Percentiles rank a stretch among this genome's conserved stretches.
These are phyloP conservation scores for Sialis lutaria DNA, from an alignment of 2,888 invertebrate genomes.

Conservation along the genomic window DNA sequence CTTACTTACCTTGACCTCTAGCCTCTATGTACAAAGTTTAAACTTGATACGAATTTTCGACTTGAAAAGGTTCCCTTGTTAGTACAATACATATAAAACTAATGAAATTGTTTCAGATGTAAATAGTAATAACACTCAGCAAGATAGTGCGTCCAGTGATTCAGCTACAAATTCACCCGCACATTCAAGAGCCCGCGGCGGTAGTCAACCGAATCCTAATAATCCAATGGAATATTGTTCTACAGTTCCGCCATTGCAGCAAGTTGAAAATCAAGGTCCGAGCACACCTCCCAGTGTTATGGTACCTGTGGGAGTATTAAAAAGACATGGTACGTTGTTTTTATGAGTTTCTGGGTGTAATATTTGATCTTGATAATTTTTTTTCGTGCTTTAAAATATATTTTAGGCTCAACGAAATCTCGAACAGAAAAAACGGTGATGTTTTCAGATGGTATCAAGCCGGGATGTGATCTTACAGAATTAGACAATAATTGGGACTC, in stretches of 20 bases:
- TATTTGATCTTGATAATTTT: background rate
- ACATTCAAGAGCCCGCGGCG: slow-evolving; percentile 14
- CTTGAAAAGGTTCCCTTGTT: too few species aligned
- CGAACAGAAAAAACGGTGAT: slow-evolving; percentile 59
- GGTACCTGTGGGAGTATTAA: slow-evolving; percentile 70
- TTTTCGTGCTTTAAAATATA: slow-evolving; percentile 6
- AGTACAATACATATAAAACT: background rate
- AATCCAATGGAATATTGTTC: slow-evolving; percentile 81
- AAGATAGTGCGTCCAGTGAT: slow-evolving; percentile 16
- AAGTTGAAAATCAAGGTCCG: slow-evolving; percentile 36
- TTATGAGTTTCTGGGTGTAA: background rate
- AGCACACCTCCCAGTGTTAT: slow-evolving; percentile 51
- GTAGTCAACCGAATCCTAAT: slow-evolving; percentile 55
- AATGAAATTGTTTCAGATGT: background rate
- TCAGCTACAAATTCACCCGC: slow-evolving; percentile 14
- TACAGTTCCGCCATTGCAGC: slow-evolving; percentile 60
- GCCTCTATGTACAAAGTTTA: too few species aligned
- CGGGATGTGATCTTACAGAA: slow-evolving; percentile 71
- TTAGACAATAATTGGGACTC: slow-evolving; percentile 46
- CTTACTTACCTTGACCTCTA: too few species aligned
- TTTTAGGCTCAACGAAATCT: slow-evolving; percentile 26
- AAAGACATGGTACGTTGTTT: slow-evolving; percentile 39
- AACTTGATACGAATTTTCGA: too few species aligned
- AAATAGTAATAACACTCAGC: slow-evolving; percentile 9
- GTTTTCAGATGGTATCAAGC: slow-evolving; percentile 79